These are phyloP conservation scores for Drosophila chauvacae DNA, from an alignment of 1,140 invertebrate species.

Conservation along the genomic window DNA sequence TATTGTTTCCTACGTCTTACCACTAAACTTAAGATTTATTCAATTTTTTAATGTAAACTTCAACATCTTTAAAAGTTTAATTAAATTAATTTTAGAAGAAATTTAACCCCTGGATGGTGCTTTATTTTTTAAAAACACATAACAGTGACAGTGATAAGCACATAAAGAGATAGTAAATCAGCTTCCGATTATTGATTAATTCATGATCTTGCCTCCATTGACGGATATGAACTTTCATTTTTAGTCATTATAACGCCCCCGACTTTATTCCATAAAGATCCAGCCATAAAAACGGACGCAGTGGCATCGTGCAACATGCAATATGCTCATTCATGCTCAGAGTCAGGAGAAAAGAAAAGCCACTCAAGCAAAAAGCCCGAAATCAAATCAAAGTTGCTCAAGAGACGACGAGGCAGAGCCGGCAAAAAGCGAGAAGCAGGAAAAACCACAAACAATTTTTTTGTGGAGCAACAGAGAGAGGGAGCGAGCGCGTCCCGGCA, in stretches of 20 bases:
- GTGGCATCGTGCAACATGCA: slow-evolving; percentile 29
- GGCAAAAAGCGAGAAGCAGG: slow-evolving; percentile 41
- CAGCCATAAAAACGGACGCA: slow-evolving; percentile 40
- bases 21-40: no score
- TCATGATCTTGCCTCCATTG: slow-evolving; percentile 18
- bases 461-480: slow-evolving; percentile 30
- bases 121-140: not conserved
- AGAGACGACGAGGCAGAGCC: slow-evolving; percentile 44
- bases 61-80: no score
- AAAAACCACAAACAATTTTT: slow-evolving; percentile 82
- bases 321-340: slow-evolving; percentile 69
- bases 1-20: no score
- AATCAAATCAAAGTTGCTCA: slow-evolving; percentile 79
- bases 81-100: no score
- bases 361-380: slow-evolving; percentile 68
- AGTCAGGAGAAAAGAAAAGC: slow-evolving; percentile 64
- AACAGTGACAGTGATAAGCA: no score
- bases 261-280: slow-evolving; percentile 41
- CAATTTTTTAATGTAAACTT: no score
- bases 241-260: slow-evolving; percentile 40
- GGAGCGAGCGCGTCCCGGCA: not conserved
- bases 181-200: slow-evolving; percentile 4
- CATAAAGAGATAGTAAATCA: no score
- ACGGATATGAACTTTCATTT: slow-evolving; percentile 52
- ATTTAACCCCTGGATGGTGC: no score